phyloP scores from a whole-genome alignment of 2,888 invertebrate genomes.

The Drosophila kuntzei region DNA sequence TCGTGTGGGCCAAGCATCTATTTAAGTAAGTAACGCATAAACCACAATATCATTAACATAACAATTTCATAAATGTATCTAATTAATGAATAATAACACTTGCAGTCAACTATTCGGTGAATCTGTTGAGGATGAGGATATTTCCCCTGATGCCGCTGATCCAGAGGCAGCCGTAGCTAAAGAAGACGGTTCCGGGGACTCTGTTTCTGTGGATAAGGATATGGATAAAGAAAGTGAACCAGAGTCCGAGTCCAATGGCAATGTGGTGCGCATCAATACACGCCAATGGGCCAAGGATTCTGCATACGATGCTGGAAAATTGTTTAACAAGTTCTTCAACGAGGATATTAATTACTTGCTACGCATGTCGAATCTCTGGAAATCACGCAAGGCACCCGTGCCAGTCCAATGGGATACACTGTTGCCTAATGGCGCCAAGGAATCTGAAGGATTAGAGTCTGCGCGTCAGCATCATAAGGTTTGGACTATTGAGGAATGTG shows the following conservation, averaged over 20 bases:
- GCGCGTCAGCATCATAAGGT: conserved; percentile 90
- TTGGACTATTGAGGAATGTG: conserved; percentile 93
- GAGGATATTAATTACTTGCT: conserved; percentile 98
- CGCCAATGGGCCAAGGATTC: conserved; percentile 94
- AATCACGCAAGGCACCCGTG: conserved; percentile 93
- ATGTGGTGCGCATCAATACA: conserved; percentile 90
- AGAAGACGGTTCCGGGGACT: conserved; percentile 73
- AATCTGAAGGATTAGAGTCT: conserved; percentile 71
- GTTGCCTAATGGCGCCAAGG: conserved; percentile 84
- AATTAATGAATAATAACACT: no score
- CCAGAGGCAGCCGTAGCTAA: conserved; percentile 90
- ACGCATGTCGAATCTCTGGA: conserved; percentile 98
- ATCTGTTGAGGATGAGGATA: conserved; percentile 98
- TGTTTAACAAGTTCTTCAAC: conserved; percentile 96
- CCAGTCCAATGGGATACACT: conserved; percentile 91
- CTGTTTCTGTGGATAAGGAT: conserved; percentile 70
- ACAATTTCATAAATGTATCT: no score
- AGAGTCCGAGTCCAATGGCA: conserved; percentile 85
- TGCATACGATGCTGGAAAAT: conserved; percentile 92
- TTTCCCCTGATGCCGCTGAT: conserved; percentile 98
- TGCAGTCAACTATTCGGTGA: conserved; percentile 98
- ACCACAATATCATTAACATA: no score
- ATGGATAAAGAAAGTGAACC: conserved; percentile 86
- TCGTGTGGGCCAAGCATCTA: conserved; percentile 99
- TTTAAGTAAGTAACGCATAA: conserved; percentile 91